Base-by-base conservation (phyloP, 2,797 vertebrate species). In the Enteromius unitaeniatus region DNA sequence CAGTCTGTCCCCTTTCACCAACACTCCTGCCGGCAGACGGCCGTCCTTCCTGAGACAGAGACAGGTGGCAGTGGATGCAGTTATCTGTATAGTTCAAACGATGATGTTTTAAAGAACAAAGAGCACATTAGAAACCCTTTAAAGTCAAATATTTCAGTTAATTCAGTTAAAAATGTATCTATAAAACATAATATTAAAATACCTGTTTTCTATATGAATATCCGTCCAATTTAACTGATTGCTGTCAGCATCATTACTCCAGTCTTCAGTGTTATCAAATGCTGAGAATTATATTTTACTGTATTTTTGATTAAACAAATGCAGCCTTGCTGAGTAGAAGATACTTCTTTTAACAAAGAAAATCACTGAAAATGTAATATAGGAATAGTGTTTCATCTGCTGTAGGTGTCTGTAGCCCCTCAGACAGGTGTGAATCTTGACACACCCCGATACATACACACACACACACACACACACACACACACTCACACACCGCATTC, bases 1-100 rank as follows among this genome's bases (percentile, higher is more conserved):
- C 0, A 95, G 93, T 0, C 84, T 91, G 21, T 55, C 86, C 15
- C 87, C 91, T 7, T 75, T 76, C 55, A 78, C 78, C 1, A 81
- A 84, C 26, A 77, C 78, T 0, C 89, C 90, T 0, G 90, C 90
- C 0, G 95, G 94, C 69, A 95, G 81, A 84, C 82, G 75, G 13
- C 87, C 88, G 17, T 90, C 93, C 28, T 4, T 91, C 92, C 94
- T 95, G 64, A 70, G 1, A 21, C n/a, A 68, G 17, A 65, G 14
- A 9, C 0, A 47, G 31, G 31, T 10, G 40, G 1, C 58, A 60
- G 58, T 23, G 55, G n/a, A 58, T 58, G 10, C n/a, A 58, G 4
- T 58, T 58, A 23, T 11, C 55, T 58, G 23, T 14, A 26, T 23
- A 47, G 53, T n/a, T 55, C 53, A 55, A 3, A 8, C 21, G 17